phyloP scores from a whole-genome alignment of 2,888 invertebrate species.

The Cantharis lateralis region DNA sequence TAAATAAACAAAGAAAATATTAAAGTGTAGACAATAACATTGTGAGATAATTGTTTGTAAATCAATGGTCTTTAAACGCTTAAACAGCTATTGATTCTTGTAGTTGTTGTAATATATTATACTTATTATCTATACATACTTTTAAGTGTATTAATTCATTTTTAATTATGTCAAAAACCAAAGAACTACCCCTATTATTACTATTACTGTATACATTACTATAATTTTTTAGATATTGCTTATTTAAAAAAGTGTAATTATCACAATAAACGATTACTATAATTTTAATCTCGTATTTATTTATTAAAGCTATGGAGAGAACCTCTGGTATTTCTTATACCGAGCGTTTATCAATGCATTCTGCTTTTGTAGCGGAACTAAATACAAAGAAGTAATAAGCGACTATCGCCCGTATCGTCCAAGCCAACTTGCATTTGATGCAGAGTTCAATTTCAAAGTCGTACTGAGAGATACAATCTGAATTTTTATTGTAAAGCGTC shows the following conservation, averaged over 20 bases:
- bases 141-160: constrained; percentile 44
- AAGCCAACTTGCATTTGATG: constrained; percentile 20
- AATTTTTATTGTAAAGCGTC: constrained; percentile 41
- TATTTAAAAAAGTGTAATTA: constrained; percentile 43
- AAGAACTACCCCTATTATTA: constrained; percentile 38
- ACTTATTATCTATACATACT: constrained; percentile 15
- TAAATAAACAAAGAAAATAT: constrained; percentile 29
- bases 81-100: constrained; percentile 40
- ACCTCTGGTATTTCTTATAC: not conserved
- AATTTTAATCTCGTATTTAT: not conserved
- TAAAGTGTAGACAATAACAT: constrained; percentile 54
- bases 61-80: constrained; percentile 44
- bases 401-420: constrained; percentile 31
- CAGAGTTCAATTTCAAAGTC: constrained; percentile 20
- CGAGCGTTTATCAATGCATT: constrained; percentile 33
- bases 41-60: constrained; percentile 48
- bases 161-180: constrained; percentile 43
- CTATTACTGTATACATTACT: constrained; percentile 33
- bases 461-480: constrained; percentile 40
- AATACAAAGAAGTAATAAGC: constrained; percentile 22
- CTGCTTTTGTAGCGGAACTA: constrained; percentile 33
- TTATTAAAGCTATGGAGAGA: not conserved
- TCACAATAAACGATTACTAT: constrained; percentile 32
- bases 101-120: constrained; percentile 45
- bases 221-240: constrained; percentile 51